Conservation (phyloP, 2,888 invertebrate genomes). For the Miltochrista miniata region DNA sequence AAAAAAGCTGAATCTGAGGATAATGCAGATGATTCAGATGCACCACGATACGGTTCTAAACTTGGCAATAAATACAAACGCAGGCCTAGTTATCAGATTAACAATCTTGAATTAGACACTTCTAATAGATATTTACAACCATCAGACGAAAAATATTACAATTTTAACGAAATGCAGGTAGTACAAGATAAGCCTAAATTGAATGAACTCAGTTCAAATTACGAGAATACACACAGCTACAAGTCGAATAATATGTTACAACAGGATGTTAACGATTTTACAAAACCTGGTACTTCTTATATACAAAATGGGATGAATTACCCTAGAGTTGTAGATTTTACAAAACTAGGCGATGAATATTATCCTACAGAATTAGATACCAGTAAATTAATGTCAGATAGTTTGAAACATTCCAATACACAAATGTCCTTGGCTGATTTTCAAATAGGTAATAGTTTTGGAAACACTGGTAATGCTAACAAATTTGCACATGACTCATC, state of each 20-base stretch:
- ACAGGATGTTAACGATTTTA: constrained; percentile 44
- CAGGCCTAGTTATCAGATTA: constrained; percentile 45
- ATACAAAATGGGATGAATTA: constrained; percentile 51
- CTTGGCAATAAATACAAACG: constrained; percentile 56
- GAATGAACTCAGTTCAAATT: constrained; percentile 45
- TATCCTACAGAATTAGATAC: constrained; percentile 58
- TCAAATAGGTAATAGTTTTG: constrained; percentile 41
- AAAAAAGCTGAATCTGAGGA: constrained; percentile 46
- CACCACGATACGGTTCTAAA: constrained; percentile 71
- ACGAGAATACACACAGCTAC: constrained; percentile 46
- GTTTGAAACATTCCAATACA: constrained; percentile 39
- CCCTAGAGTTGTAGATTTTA: constrained; percentile 71
- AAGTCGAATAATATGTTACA: constrained; percentile 44
- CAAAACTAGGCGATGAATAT: constrained; percentile 54
- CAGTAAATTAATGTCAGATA: constrained; percentile 50
- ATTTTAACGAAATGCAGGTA: constrained; percentile 42
- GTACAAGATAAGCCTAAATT: constrained; percentile 48
- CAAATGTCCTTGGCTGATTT: constrained; percentile 41
- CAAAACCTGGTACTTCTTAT: constrained; percentile 41
- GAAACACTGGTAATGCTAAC: constrained; percentile 40
- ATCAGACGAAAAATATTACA: constrained; percentile 48
- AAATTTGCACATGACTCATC: constrained; percentile 41
- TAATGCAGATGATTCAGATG: constrained; percentile 44
- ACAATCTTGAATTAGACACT: constrained; percentile 53
- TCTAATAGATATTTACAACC: constrained; percentile 44